Base-by-base conservation (phyloP, 1,140 invertebrate species). In the Bacillus rossius region DNA sequence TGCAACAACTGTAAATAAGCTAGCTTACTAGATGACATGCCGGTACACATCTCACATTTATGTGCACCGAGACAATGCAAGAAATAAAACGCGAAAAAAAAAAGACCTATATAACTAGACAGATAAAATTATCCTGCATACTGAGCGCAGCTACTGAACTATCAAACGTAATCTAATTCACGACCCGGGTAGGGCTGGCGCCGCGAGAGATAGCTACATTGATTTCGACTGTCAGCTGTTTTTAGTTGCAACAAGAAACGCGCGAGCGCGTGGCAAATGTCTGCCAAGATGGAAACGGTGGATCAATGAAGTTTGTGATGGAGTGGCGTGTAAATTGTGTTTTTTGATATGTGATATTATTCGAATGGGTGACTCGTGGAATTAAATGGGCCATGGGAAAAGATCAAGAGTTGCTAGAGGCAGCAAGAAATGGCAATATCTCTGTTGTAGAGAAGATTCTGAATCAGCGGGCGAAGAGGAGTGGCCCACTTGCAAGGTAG, bases 331-430 rank as follows among this genome's bases (percentile, higher is more conserved):
- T 34, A 10, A 34, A 34, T 80, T 76, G 73, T 79, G 79, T 78
- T 79, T 75, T 61, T 61, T 78, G 38, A 74, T 76, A 77, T 80
- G 78, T 80, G 76, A 78, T 73, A 65, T 67, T 60, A 71, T 73
- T 72, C 68, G 71, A 74, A 71, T 70, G 71, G 64, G 68, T 69
- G 69, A 71, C 26, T 48, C 69, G 63, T 60, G 69, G 63, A 71
- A 77, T 77, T 83, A 80, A 78, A 83, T 83, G 80, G 79, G 78
- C 77, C 76, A 93, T 98, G 92, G 94, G 93, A 71, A 95, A 94
- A 79, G 94, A 96, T 75, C 91, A 95, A 75, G 94, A 97, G 78
- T 83, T 98, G 75, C 82, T 98, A 73, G 93, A 97, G 72, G 95
- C 93, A 67, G 92, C 93, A 63, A 84, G 94, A 68, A 92, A 86